phyloP scores from a whole-genome alignment of 2,888 invertebrate species.

The Micropterix aruncella region DNA sequence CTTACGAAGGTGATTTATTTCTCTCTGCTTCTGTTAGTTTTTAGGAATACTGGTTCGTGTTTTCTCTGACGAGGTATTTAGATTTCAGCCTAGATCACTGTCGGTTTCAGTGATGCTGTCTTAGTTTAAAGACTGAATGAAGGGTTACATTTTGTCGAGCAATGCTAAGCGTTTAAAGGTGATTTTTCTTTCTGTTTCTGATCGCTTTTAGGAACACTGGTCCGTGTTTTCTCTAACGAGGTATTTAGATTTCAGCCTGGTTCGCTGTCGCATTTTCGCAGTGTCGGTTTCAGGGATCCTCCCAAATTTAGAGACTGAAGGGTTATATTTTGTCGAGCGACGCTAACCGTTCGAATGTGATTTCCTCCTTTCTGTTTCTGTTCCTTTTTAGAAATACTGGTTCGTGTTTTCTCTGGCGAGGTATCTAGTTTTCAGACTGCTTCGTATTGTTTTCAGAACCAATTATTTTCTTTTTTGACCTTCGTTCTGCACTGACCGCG shows the following conservation, averaged over 20 bases:
- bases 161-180: slow-evolving; percentile 16
- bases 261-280: no score
- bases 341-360: slow-evolving; percentile 11
- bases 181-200: slow-evolving; percentile 18
- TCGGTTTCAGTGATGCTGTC: slow-evolving; percentile 28
- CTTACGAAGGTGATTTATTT: slow-evolving; percentile 14
- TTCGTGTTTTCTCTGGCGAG: no score
- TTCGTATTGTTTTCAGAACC: slow-evolving; percentile 27
- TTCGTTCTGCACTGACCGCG: slow-evolving; percentile 26
- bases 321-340: no score
- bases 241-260: no score
- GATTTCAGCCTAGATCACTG: no score
- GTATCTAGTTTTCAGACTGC: no score
- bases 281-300: no score
- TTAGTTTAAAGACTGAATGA: slow-evolving; percentile 28
- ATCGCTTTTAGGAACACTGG: slow-evolving; percentile 23
- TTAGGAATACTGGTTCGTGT: slow-evolving; percentile 25
- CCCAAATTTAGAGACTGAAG: no score
- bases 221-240: slow-evolving; percentile 31
- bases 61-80: no score
- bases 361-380: slow-evolving; percentile 19
- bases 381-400: slow-evolving; percentile 23
- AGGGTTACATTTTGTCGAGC: slow-evolving; percentile 31
- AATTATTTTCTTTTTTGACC: slow-evolving; percentile 34
- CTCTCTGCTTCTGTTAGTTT: slow-evolving; percentile 19